phyloP scores from a whole-genome alignment of 2,113 vertebrate genomes.

The Ursus arctos region DNA sequence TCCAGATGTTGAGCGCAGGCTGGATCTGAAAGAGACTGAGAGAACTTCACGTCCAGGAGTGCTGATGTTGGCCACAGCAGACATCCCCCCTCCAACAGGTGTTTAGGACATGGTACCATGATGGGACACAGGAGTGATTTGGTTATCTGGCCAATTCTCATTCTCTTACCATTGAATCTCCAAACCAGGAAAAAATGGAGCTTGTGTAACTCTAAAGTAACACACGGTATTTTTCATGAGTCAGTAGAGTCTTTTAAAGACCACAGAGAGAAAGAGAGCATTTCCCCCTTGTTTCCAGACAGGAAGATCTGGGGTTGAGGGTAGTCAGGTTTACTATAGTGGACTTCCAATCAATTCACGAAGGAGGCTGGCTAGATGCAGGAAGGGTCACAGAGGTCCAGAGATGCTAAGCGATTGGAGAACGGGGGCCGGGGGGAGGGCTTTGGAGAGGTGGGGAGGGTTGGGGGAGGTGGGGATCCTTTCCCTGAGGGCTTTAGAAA shows the following conservation, averaged over 20 bases:
- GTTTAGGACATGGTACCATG: accelerated
- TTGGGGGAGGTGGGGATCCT: neutral
- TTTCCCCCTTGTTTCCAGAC: neutral
- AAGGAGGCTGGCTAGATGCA: neutral
- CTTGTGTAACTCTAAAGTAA: neutral
- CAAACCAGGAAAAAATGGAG: neutral
- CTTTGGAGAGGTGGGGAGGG: too few relatives aligned
- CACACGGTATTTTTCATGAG: neutral
- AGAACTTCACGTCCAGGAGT: neutral
- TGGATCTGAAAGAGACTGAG: neutral
- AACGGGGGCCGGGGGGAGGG: neutral
- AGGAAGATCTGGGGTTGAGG: neutral
- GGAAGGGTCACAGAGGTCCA: neutral
- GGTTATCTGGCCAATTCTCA: neutral
- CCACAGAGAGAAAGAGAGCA: neutral
- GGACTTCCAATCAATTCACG: neutral
- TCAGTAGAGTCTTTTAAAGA: neutral
- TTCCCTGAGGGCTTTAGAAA: neutral
- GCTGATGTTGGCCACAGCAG: neutral
- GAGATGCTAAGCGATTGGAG: neutral
- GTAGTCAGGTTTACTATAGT: neutral
- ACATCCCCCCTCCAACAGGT: accelerated
- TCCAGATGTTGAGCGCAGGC: neutral
- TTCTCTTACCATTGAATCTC: neutral
- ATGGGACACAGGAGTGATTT: neutral